Base-by-base conservation (phyloP, 2,797 vertebrate genomes). In the Sitta carolinensis region DNA sequence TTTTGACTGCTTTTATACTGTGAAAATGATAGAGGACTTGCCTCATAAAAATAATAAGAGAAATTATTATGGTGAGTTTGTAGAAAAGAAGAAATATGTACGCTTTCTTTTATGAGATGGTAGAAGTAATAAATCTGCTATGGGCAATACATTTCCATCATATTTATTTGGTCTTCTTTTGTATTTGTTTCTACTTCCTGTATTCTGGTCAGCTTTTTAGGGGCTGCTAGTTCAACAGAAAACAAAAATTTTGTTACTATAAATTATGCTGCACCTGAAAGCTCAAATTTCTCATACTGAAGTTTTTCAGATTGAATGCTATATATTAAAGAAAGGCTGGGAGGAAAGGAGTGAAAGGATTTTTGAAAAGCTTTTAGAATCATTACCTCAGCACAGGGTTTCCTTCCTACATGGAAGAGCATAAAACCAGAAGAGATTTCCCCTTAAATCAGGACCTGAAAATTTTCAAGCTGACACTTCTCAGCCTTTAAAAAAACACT, bases 41-140 rank as follows among this genome's bases (percentile, higher is more conserved):
- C 79, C 25, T 79, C 26, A 54, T 77, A 48, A 88, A 90, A 93
- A 75, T 38, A 59, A 54, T 27, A 17, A 88, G 52, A 45, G 70
- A 69, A 75, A 38, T 36, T 9, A 75, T 78, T 58, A 74, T 66
- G 22, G 30, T 78, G 69, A 91, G 16, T 91, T 95, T 94, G 61
- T 91, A 63, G 68, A 79, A 89, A 94, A 94, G 76, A 91, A 74
- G 45, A 88, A 93, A 91, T 69, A 55, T 13, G 59, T 38, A n/a
- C 4, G 16, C 8, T 63, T 70, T 63, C 6, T 58, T 75, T 78
- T 78, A 59, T 25, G 34, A 84, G 43, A 62, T 2, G 5, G 25
- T 54, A 14, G 57, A 34, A 52, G 20, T 38, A 45, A 15, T 67
- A 86, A 84, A 84, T 81, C 29, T 81, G 17, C 19, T 61, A 15